A percentile compares a stretch with the other conserved stretches of the same genome.
Evolutionary conservation across 2,797 vertebrate species (phyloP).

Genomic region (Danio kyathit): DNA sequence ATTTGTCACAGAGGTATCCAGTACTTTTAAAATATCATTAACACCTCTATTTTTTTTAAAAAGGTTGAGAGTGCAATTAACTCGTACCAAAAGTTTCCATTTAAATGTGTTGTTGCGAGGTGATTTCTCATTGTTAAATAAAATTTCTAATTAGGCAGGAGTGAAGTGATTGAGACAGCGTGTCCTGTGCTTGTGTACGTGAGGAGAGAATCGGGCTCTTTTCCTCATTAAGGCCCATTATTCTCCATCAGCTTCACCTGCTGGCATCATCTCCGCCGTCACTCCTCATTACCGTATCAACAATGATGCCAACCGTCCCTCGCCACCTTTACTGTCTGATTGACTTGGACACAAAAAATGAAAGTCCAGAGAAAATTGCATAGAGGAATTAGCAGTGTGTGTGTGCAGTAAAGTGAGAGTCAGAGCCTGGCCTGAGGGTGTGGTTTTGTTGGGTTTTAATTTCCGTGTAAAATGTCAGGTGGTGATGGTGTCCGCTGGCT

Average conservation of each 20-base stretch:
- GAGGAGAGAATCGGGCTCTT: conserved; percentile 66
- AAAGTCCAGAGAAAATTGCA: conserved; percentile 68
- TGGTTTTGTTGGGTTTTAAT: conserved; percentile 75
- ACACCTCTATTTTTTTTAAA: neutral
- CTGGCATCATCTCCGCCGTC: conserved; percentile 51
- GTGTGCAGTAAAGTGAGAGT: conserved; percentile 20
- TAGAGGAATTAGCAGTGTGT: conserved; percentile 53
- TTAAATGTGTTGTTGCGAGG: conserved; percentile 1
- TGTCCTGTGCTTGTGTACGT: conserved; percentile 32
- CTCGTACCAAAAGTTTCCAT: neutral
- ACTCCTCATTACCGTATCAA: conserved; percentile 55
- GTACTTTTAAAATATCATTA: neutral
- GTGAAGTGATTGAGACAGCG: conserved; percentile 9
- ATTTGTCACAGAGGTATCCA: neutral
- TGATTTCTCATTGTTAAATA: conserved; percentile 7
- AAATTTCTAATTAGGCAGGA: conserved; percentile 22
- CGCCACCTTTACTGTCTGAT: conserved; percentile 71
- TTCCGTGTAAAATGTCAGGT: conserved; percentile 89
- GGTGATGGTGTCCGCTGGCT: conserved; percentile 86
- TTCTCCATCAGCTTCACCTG: conserved; percentile 56
- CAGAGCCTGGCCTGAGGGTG: conserved; percentile 52
- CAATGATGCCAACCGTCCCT: conserved; percentile 37
- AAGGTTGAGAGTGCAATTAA: neutral
- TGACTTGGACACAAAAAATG: conserved; percentile 84
- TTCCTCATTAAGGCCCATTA: conserved; percentile 73